Base-by-base conservation (phyloP, 2,888 invertebrate genomes). In the Gymnosoma rotundatum region DNA sequence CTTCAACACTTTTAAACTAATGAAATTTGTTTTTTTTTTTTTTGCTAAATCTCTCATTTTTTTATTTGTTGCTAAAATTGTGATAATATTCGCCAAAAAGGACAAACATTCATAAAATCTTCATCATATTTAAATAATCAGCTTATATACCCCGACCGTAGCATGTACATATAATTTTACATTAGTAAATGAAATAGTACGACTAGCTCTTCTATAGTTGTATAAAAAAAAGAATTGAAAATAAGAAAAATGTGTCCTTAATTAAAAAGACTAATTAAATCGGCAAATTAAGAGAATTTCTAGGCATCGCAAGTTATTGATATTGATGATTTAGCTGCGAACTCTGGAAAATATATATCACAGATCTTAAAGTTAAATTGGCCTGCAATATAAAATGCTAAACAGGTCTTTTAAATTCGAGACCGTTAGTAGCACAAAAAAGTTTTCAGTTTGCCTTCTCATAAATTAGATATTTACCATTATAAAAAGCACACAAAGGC, bases 11-110 rank as follows among this genome's bases (percentile, higher is more conserved):
- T 45, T 58, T 60, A 42, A 76, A 52, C 72, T 79, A 70, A 79
- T 72, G 20, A 83, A 83, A 72, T 79, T 83, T 79, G 63, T 79
- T 25, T 67, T 73, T 72, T 79, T 60, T 66, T 79, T 42, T 42
- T 42, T 42, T 42, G 7, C 12, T 42, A 6, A 12, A 12, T 67
- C 75, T 67, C 54, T 72, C 25, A 12, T 21, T 38, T 42, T 16
- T 48, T 70, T 66, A 75, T 79, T 50, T 76, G 81, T 50, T 75
- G 67, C 10, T 72, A 32, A 66, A 72, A 67, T 72, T 72, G 67
- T 25, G 72, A 61, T 61, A 73, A 61, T 73, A 80, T 67, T 75
- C 66, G 61, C 66, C 61, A 79, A 66, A 79, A 75, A 18, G 7
- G 52, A 60, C 73, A 61, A 66, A 72, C 72, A 79, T 72, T 79